Conservation (phyloP, 2,888 invertebrate genomes). For the Zootermopsis nevadensis region DNA sequence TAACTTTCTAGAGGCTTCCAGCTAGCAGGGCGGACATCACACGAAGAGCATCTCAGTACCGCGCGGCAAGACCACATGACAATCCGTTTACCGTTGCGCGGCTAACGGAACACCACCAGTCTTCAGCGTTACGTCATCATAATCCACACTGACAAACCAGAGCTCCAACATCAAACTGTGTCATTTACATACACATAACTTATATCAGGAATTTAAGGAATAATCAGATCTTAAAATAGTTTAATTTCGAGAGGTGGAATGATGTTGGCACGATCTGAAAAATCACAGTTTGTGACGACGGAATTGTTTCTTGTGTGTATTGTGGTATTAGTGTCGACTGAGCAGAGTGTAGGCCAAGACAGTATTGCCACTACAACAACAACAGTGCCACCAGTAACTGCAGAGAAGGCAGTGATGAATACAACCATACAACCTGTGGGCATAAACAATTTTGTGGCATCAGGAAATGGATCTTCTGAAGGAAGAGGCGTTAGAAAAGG, state of each 20-base stretch:
- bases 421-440: conserved; percentile 2
- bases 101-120: conserved; percentile 10
- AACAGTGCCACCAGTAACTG: neutral
- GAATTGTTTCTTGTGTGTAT: neutral
- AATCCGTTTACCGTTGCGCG: neutral
- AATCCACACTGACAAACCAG: neutral
- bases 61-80: neutral
- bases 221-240: neutral
- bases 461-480: conserved; percentile 33
- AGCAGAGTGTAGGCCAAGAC: neutral
- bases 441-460: neutral
- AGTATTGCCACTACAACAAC: neutral
- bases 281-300: neutral
- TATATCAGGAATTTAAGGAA: neutral
- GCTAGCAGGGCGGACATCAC: neutral
- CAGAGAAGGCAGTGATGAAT: neutral
- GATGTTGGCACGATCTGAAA: neutral
- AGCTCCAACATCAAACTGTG: neutral
- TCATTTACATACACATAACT: neutral
- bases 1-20: conserved; percentile 24
- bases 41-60: neutral
- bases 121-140: neutral
- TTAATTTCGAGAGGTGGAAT: neutral
- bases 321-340: neutral
- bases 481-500: conserved; percentile 68